Percentiles rank a stretch among this genome's conserved stretches.
Conservation (phyloP, 2,888 invertebrate genomes). For the Macrophya alboannulata region DNA sequence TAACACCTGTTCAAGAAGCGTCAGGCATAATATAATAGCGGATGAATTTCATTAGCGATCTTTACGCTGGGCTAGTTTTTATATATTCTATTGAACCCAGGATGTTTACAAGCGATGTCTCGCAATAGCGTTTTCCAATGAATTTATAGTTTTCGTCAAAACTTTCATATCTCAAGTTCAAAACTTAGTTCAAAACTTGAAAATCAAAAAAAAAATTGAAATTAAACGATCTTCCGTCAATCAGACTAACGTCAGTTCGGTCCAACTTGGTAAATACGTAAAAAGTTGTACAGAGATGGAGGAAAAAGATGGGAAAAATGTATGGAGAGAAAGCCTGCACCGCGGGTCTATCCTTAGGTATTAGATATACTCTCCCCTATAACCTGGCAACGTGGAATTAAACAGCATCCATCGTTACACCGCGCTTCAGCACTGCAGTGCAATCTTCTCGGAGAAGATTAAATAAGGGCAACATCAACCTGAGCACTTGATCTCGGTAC, state of each 20-base stretch:
- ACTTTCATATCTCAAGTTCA: not conserved
- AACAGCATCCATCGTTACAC: conserved; percentile 52
- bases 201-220: not conserved
- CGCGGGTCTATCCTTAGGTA: not conserved
- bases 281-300: not conserved
- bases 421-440: not conserved
- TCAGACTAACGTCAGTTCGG: not conserved
- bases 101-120: not conserved
- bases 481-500: conserved; percentile 14
- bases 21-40: not conserved
- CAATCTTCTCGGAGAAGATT: conserved; percentile 47
- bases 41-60: conserved; percentile 47
- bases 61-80: conserved; percentile 33
- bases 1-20: conserved; percentile 28
- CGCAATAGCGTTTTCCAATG: not conserved
- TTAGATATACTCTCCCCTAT: not conserved
- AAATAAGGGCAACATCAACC: conserved; percentile 41
- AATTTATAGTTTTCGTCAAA: not conserved
- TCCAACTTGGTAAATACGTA: not conserved
- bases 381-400: conserved; percentile 40
- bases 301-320: not conserved
- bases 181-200: not conserved
- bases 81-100: not conserved
- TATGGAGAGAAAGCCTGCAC: conserved; percentile 27
- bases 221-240: not conserved